Evolutionary conservation across 2,888 invertebrate species (phyloP), one percentile per base, ranked within the genome.

Genomic region (Lapara coniferarum): DNA sequence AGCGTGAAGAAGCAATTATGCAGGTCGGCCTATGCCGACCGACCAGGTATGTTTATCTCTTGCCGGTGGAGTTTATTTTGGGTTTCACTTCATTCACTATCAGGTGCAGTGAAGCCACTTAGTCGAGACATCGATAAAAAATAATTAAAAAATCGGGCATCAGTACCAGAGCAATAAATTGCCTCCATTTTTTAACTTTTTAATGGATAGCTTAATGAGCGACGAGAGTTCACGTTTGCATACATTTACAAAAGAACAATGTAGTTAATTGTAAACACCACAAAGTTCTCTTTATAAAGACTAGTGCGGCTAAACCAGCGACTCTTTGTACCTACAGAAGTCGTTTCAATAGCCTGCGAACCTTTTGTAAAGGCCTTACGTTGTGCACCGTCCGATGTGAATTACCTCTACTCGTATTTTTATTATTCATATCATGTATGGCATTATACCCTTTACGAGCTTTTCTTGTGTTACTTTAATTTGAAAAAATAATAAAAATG

Each of bases 391-490:
- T 12, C 10, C 57, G n/a, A 46, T 56, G 57, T 44, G 58, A 30
- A 68, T 58, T 68, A 58, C 68, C n/a, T 57, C 56, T 52, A 51
- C 53, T 46, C 51, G 66, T 52, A 59, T 80, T 81, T 25, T 80
- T 78, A 82, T 79, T 79, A 81, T 82, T 82, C 80, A 71, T 75
- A 77, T 78, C 77, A 78, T 78, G 75, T 74, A 70, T 72, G 72
- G 76, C 75, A 78, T 79, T 78, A 78, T 76, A 72, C 71, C 79
- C 73, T 76, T 78, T 77, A 73, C 75, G 68, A 69, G 74, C 30
- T 59, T 74, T 68, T 75, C 57, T 66, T 69, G 66, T 69, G 66
- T 66, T 66, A 44, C 44, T 58, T 66, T 66, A 66, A 66, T 69
- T 55, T 51, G 56, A 69, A 69, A 69, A 69, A 69, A 69, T 44